Conservation (phyloP, 2,113 vertebrate genomes). For the Aramus guarauna region DNA sequence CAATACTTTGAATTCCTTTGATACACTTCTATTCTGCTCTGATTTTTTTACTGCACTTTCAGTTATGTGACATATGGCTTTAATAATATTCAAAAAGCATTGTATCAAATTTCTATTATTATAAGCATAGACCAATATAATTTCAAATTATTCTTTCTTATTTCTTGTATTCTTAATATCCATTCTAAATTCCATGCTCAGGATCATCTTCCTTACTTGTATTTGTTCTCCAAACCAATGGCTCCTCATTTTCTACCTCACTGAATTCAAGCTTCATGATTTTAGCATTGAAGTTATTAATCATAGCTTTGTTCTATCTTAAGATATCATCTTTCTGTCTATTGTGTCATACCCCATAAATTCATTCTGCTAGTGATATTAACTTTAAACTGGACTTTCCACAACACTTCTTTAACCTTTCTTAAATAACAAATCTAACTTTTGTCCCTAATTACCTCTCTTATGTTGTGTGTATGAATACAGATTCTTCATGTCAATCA, state of each 20-base stretch:
- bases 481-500: background rate
- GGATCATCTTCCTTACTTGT: background rate
- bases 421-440: background rate
- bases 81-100: background rate
- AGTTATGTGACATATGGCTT: background rate
- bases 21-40: background rate
- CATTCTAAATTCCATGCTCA: background rate
- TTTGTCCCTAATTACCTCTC: background rate
- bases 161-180: background rate
- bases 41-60: background rate
- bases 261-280: background rate
- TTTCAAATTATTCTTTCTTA: background rate
- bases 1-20: background rate
- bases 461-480: background rate
- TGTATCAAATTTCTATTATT: background rate
- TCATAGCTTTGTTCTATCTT: background rate
- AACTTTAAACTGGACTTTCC: background rate
- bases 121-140: background rate
- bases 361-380: background rate
- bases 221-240: background rate
- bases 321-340: background rate
- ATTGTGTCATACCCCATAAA: background rate
- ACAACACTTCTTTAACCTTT: background rate
- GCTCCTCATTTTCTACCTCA: background rate
- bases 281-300: background rate